phyloP scores from a whole-genome alignment of 2,113 vertebrate genomes.

The Bubo blakistoni region DNA sequence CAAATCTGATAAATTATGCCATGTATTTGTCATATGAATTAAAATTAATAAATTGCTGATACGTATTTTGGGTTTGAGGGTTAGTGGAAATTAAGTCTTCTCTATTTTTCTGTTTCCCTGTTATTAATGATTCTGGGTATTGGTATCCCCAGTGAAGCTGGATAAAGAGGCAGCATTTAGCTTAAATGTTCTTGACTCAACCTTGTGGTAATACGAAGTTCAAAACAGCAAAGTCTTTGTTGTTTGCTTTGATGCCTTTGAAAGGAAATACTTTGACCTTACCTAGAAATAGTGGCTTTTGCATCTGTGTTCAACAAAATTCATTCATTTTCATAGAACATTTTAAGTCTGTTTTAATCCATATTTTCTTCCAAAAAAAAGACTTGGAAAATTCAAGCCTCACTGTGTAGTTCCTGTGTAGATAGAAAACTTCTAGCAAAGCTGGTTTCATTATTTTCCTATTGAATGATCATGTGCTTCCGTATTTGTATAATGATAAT shows the following conservation, averaged over 20 bases:
- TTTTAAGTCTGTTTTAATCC: not conserved
- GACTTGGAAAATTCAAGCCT: not conserved
- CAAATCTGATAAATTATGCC: not conserved
- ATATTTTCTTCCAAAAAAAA: not conserved
- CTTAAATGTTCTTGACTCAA: not conserved
- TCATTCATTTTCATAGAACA: not conserved
- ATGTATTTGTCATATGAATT: not conserved
- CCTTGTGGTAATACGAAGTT: not conserved
- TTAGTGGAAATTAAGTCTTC: not conserved
- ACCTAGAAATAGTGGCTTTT: not conserved
- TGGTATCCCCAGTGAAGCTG: not conserved
- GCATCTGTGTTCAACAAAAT: not conserved
- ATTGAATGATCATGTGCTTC: not conserved
- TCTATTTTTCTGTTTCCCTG: not conserved
- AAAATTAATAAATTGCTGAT: not conserved
- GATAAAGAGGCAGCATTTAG: not conserved
- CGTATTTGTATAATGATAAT: not conserved
- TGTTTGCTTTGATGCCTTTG: slow-evolving; percentile 1
- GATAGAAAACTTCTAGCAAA: not conserved
- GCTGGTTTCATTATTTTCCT: not conserved
- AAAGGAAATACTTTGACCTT: not conserved
- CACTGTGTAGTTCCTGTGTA: not conserved
- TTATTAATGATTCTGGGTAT: not conserved
- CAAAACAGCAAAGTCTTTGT: not conserved
- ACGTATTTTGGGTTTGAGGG: not conserved